A percentile compares a stretch with the other conserved stretches of the same genome.
Evolutionary conservation across 2,113 vertebrate genomes (phyloP).

Genomic region (cat (Felis catus)): DNA sequence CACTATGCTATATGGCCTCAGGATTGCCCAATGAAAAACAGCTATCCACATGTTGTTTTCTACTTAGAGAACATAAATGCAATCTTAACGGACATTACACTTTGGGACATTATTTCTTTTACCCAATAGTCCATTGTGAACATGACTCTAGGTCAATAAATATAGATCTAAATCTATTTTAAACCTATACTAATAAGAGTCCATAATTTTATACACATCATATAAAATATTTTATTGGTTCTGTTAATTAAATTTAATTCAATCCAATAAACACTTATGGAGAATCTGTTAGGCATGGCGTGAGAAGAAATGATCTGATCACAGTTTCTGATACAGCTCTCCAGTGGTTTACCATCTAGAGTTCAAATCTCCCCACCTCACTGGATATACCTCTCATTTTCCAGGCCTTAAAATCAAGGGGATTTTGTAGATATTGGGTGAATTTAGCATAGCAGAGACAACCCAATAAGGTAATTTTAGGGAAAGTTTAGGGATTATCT

Average conservation of each 20-base stretch:
- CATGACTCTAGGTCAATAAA: neutral
- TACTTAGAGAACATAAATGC: neutral
- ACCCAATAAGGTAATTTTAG: neutral
- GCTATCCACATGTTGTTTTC: neutral
- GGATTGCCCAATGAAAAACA: neutral
- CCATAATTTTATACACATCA: conserved; percentile 8
- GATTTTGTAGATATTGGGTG: neutral
- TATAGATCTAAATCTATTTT: conserved; percentile 22
- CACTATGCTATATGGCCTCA: neutral
- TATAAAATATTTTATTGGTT: conserved; percentile 29
- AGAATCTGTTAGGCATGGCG: neutral
- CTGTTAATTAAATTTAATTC: conserved; percentile 42
- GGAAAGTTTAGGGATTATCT: neutral
- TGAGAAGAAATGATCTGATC: neutral
- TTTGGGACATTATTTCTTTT: neutral
- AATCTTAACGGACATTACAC: neutral
- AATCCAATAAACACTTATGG: neutral
- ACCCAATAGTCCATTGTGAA: neutral
- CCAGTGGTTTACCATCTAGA: neutral
- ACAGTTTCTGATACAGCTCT: neutral
- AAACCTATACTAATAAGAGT: conserved; percentile 2
- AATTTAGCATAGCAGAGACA: neutral
- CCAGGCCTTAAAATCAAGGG: neutral
- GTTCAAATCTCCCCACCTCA: neutral
- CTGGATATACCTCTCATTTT: neutral